These are phyloP conservation scores for Hirtodrosophila alboralis DNA, from an alignment of 2,888 invertebrate species.

Conservation along the genomic window DNA sequence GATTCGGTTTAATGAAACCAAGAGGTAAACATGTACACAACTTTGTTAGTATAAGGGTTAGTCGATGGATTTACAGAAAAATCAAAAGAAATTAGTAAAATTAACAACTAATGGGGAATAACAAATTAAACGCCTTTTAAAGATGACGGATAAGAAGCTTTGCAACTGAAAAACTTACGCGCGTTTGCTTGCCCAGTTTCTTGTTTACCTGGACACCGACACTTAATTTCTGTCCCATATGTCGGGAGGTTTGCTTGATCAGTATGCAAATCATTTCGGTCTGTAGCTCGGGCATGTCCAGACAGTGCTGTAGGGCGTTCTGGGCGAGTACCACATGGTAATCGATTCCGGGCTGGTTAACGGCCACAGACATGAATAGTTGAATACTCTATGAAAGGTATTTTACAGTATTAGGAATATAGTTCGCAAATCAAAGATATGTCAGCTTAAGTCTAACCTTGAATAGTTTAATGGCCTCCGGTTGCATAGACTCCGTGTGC, in stretches of 20 bases:
- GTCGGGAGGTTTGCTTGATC: conserved; percentile 96
- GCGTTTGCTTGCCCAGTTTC: conserved; percentile 87
- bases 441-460: conserved; percentile 87
- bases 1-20: conserved; percentile 9
- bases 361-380: conserved; percentile 97
- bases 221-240: conserved; percentile 91
- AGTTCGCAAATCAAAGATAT: too few species aligned
- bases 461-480: conserved; percentile 96
- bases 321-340: conserved; percentile 98
- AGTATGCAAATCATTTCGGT: conserved; percentile 96
- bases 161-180: conserved; percentile 87
- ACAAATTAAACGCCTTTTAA: conserved; percentile 39
- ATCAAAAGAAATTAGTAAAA: conserved; percentile 27
- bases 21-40: conserved; percentile 25
- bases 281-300: conserved; percentile 94
- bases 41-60: conserved; percentile 32
- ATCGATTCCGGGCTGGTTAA: conserved; percentile 97
- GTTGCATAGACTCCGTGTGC: conserved; percentile 93
- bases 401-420: neutral
- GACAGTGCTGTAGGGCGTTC: conserved; percentile 96
- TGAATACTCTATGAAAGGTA: conserved; percentile 91
- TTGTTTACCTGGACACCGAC: conserved; percentile 94
- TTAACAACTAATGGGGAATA: conserved; percentile 34
- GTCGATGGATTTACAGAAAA: conserved; percentile 26
- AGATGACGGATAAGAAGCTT: conserved; percentile 52